These are phyloP conservation scores for Ursus arctos DNA, from an alignment of 2,113 vertebrate species.

Conservation along the genomic window DNA sequence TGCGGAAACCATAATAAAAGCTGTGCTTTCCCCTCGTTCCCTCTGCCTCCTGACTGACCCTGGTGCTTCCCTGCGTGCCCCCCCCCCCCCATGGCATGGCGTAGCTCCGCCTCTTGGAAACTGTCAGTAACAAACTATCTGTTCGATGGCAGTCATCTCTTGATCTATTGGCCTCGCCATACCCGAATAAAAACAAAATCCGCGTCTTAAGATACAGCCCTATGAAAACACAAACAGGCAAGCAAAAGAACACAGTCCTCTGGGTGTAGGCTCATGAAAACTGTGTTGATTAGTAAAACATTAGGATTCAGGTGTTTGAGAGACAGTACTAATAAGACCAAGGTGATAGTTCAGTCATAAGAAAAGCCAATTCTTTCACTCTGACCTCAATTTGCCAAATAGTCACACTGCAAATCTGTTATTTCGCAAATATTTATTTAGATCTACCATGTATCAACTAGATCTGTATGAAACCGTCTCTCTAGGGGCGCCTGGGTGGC, in stretches of 20 bases:
- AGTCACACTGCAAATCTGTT: neutral
- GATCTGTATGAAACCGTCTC: neutral
- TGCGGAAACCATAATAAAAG: neutral
- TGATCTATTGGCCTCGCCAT: neutral
- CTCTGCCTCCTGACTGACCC: neutral
- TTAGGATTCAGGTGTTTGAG: neutral
- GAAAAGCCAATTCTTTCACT: neutral
- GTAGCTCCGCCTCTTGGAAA: neutral
- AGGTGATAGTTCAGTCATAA: neutral
- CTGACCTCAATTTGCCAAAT: neutral
- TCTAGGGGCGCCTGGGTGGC: neutral
- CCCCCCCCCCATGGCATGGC: too few species aligned
- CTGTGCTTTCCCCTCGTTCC: neutral
- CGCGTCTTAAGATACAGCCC: neutral
- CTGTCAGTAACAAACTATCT: neutral
- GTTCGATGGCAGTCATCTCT: neutral
- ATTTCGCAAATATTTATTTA: conserved; percentile 30
- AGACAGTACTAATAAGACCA: neutral
- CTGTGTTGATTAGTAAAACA: neutral
- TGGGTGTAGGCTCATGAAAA: neutral
- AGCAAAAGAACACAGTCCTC: neutral
- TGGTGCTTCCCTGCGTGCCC: neutral
- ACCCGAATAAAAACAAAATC: neutral
- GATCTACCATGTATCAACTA: neutral
- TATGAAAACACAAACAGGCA: neutral